phyloP scores from a whole-genome alignment of 1,140 invertebrate species.

The Matsumurasca onukii region DNA sequence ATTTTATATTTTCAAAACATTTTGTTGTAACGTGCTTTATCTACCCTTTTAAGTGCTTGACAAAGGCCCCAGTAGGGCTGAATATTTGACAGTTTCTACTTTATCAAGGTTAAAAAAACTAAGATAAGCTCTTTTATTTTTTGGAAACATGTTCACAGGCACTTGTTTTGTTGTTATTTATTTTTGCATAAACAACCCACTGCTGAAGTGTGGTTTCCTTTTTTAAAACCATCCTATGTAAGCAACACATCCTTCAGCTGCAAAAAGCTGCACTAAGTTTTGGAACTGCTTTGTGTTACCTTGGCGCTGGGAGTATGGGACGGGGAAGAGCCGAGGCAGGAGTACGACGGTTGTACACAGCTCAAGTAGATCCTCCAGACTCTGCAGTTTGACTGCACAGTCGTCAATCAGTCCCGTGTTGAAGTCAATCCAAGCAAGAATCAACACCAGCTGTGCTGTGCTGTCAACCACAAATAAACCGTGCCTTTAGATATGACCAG shows the following conservation, averaged over 20 bases:
- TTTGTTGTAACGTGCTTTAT: too few relatives aligned
- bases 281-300: neutral
- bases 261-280: neutral
- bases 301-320: neutral
- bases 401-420: neutral
- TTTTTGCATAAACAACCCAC: neutral
- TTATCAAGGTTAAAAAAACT: too few relatives aligned
- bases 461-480: neutral
- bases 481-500: neutral
- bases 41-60: too few relatives aligned
- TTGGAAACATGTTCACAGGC: too few relatives aligned
- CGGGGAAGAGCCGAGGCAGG: neutral
- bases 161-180: too few relatives aligned
- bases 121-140: too few relatives aligned
- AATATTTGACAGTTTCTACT: too few relatives aligned
- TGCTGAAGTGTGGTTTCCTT: neutral
- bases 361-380: neutral
- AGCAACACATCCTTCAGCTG: neutral
- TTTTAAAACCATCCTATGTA: neutral
- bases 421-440: slow-evolving; percentile 8
- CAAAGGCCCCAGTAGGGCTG: too few relatives aligned
- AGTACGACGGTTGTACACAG: neutral
- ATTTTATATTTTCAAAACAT: neutral
- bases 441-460: neutral
- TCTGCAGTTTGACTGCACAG: neutral